Evolutionary conservation across 2,888 invertebrate species (phyloP).

Genomic region (Diarsia mendica): DNA sequence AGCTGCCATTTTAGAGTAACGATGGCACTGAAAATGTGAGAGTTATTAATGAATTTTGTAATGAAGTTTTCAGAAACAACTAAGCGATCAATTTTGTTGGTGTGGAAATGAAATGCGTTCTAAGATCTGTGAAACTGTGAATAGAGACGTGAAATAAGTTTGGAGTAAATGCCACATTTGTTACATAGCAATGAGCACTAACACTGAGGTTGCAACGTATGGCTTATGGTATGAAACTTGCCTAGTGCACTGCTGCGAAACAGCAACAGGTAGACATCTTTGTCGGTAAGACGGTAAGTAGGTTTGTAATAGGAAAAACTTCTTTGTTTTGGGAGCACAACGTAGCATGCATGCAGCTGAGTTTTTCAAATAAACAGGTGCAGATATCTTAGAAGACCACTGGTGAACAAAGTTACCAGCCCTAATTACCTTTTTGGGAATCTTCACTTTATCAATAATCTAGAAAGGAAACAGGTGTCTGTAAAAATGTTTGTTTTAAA

Average conservation of each 20-base stretch:
- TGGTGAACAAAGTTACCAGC: background rate
- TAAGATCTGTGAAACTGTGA: background rate
- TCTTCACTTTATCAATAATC: constrained; percentile 26
- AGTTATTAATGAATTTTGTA: constrained; percentile 77
- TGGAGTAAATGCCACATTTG: no score
- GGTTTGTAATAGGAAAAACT: background rate
- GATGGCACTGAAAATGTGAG: constrained; percentile 70
- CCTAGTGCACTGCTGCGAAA: background rate
- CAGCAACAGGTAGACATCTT: background rate
- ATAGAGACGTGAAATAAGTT: background rate
- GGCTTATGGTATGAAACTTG: background rate
- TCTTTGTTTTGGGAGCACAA: background rate
- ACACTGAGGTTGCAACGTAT: background rate
- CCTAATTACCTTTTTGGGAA: constrained; percentile 15
- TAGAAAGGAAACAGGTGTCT: constrained; percentile 49
- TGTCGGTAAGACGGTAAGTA: background rate
- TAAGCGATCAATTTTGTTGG: constrained; percentile 45
- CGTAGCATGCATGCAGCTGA: background rate
- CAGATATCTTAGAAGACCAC: background rate
- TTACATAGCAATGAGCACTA: background rate
- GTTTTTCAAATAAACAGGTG: background rate
- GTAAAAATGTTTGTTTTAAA: constrained; percentile 4
- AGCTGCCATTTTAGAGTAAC: constrained; percentile 81
- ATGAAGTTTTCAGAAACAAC: constrained; percentile 71
- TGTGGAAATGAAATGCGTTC: constrained; percentile 21